phyloP scores from a whole-genome alignment of 2,113 vertebrate genomes.

The Apistogramma diplotaenia region DNA sequence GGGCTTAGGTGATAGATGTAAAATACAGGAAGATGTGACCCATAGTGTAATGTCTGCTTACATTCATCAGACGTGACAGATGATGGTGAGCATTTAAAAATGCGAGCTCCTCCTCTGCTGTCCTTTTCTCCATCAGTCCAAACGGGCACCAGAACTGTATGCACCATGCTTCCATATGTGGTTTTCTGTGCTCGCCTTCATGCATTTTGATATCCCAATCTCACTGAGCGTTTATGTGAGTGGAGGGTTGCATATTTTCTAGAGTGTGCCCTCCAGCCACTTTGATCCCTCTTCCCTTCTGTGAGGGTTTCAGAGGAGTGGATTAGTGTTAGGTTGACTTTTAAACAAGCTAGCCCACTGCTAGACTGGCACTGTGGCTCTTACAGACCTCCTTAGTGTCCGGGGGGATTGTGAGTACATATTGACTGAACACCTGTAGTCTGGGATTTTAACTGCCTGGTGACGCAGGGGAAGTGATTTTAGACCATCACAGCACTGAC shows the following conservation, averaged over 20 bases:
- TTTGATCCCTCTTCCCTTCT: background rate
- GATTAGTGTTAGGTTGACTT: slow-evolving; percentile 58
- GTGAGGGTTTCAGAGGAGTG: slow-evolving; percentile 48
- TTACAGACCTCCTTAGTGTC: slow-evolving; percentile 34
- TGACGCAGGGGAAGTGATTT: slow-evolving; percentile 44
- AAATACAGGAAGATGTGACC: background rate
- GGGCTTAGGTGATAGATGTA: slow-evolving; percentile 14
- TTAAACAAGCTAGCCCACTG: slow-evolving; percentile 51
- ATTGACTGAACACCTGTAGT: slow-evolving; percentile 51
- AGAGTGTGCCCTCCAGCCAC: slow-evolving; percentile 26
- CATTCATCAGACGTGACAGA: slow-evolving; percentile 42
- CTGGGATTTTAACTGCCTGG: slow-evolving; percentile 30
- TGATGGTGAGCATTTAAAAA: slow-evolving; percentile 31
- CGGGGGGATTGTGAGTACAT: slow-evolving; percentile 38
- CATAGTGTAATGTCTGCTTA: background rate
- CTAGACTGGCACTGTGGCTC: slow-evolving; percentile 14
- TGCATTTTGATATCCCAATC: background rate
- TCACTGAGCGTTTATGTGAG: slow-evolving; percentile 13
- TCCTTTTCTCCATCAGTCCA: slow-evolving; percentile 21
- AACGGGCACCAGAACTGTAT: background rate
- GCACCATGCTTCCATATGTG: background rate
- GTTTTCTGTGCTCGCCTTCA: background rate
- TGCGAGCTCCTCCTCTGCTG: slow-evolving; percentile 40
- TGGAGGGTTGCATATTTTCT: slow-evolving; percentile 44
- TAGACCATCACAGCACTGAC: background rate